Percentiles rank a stretch among this genome's conserved stretches.
Evolutionary conservation across 1,140 invertebrate species (phyloP).

Genomic region (Monomorium pharaonis): DNA sequence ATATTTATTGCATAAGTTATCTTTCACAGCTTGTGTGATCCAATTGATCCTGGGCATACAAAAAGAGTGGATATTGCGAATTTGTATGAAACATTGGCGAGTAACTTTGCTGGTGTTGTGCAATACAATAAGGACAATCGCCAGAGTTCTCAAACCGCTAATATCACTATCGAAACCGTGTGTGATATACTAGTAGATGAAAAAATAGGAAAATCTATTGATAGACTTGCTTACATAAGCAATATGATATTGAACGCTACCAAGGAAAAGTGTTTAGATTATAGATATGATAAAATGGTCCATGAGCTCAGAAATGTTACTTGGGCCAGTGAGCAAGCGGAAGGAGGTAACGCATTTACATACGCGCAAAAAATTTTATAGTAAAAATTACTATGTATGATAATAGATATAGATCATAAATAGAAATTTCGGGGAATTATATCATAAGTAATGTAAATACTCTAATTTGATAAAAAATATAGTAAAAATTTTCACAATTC

Average conservation of each 20-base stretch:
- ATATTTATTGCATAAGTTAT: background rate
- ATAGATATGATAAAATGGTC: constrained; percentile 93
- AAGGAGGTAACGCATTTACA: constrained; percentile 86
- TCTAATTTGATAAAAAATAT: too few relatives aligned
- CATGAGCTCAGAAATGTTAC: constrained; percentile 88
- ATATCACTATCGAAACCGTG: constrained; percentile 92
- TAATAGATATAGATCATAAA: too few relatives aligned
- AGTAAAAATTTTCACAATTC: too few relatives aligned
- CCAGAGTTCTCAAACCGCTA: constrained; percentile 87
- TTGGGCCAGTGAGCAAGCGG: constrained; percentile 88
- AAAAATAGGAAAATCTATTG: constrained; percentile 87
- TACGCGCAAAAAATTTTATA: too few relatives aligned
- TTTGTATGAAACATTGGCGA: constrained; percentile 92
- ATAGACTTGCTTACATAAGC: constrained; percentile 91
- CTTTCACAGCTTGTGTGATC: constrained; percentile 90
- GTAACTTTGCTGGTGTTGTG: constrained; percentile 94
- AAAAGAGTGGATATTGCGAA: constrained; percentile 91
- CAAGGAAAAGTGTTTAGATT: constrained; percentile 93
- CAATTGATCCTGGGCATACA: constrained; percentile 87
- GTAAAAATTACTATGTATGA: too few relatives aligned
- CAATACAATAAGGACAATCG: constrained; percentile 98
- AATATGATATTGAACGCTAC: constrained; percentile 88
- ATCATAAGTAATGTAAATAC: too few relatives aligned
- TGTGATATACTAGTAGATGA: constrained; percentile 91
- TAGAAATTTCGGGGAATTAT: too few relatives aligned